Evolutionary conservation across 2,797 vertebrate species (phyloP).

Genomic region (Chrysocyon brachyurus): DNA sequence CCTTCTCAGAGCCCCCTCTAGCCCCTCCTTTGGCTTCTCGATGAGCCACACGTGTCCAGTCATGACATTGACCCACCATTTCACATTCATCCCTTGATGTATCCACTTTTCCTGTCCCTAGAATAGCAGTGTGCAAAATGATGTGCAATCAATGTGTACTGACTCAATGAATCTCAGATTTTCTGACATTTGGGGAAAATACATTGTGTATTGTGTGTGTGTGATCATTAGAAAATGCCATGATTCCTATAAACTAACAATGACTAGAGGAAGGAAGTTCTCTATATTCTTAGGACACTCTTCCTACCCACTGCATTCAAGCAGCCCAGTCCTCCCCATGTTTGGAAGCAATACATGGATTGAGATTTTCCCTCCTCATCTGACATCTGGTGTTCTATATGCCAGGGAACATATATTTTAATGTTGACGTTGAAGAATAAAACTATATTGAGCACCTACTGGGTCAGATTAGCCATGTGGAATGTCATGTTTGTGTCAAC

Average conservation of each 20-base stretch:
- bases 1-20: neutral
- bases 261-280: neutral
- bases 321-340: neutral
- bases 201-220: neutral
- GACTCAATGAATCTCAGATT: constrained; percentile 6
- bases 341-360: neutral
- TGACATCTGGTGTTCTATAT: constrained; percentile 58
- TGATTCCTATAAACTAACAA: neutral
- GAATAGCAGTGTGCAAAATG: neutral
- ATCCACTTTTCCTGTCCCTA: neutral
- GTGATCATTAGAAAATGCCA: neutral
- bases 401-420: constrained; percentile 32
- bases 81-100: neutral
- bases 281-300: neutral
- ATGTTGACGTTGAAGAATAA: constrained; percentile 54
- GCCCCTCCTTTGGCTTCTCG: neutral
- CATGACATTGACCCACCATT: rapidly evolving
- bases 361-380: neutral
- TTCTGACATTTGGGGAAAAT: constrained; percentile 44
- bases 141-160: neutral
- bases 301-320: neutral
- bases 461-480: constrained; percentile 41
- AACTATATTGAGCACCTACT: constrained; percentile 37
- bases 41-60: neutral
- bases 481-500: constrained; percentile 72